Evolutionary conservation across 2,888 invertebrate species (phyloP).

Genomic region (Eristalinus sepulchralis): DNA sequence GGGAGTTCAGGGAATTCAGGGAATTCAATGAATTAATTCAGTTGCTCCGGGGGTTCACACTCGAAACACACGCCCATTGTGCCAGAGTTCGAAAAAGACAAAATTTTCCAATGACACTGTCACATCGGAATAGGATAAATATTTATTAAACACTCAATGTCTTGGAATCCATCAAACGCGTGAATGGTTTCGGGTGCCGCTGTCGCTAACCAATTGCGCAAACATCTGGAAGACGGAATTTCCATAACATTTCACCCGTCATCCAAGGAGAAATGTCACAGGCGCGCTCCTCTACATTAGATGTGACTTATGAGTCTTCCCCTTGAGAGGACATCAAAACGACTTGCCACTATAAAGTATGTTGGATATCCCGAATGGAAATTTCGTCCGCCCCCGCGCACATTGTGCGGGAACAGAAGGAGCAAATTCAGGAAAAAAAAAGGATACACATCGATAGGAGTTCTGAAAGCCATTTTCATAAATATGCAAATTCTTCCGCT

Average conservation of each 20-base stretch:
- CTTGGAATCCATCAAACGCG: constrained; percentile 44
- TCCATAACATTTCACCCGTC: constrained; percentile 69
- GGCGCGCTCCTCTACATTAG: constrained; percentile 43
- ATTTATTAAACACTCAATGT: constrained; percentile 66
- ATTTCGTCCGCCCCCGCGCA: neutral
- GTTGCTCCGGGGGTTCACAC: neutral
- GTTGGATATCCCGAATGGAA: constrained; percentile 49
- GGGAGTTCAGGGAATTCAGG: neutral
- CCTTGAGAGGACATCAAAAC: constrained; percentile 54
- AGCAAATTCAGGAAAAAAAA: neutral
- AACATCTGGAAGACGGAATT: constrained; percentile 66
- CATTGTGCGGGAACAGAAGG: neutral
- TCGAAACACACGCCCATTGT: neutral
- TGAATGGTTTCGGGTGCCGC: neutral
- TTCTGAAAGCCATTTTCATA: constrained; percentile 53
- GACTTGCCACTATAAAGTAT: constrained; percentile 39
- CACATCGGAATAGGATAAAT: constrained; percentile 57
- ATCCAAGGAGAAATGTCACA: constrained; percentile 48
- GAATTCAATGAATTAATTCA: neutral
- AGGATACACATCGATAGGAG: constrained; percentile 16
- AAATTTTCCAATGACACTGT: neutral
- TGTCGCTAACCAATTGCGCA: constrained; percentile 50
- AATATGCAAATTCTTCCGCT: constrained; percentile 59
- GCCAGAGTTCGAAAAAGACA: neutral
- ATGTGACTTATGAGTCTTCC: constrained; percentile 64